These are phyloP conservation scores for Malurus leucopterus DNA, from an alignment of 2,797 vertebrate species.

Conservation along the genomic window DNA sequence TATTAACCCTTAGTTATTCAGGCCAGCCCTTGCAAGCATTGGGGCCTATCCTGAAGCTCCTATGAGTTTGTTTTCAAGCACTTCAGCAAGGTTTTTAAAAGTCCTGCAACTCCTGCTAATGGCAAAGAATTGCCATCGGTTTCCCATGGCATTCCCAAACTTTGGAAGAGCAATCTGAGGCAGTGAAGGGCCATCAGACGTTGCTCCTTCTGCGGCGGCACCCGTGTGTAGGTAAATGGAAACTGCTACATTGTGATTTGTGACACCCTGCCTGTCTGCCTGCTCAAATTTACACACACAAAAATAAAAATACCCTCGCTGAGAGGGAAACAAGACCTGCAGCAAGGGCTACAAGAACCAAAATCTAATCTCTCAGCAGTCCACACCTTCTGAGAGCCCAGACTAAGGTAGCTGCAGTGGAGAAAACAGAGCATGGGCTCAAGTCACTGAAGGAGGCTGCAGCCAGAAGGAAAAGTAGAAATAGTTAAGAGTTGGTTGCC, in stretches of 20 bases:
- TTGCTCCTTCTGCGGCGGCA: background rate
- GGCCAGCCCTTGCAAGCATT: background rate
- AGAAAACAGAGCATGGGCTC: background rate
- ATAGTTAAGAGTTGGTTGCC: background rate
- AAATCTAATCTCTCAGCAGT: background rate
- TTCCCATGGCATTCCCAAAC: background rate
- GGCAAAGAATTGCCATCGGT: background rate
- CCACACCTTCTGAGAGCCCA: background rate
- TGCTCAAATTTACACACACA: background rate
- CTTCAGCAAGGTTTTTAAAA: background rate
- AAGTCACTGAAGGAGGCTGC: background rate
- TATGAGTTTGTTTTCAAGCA: background rate
- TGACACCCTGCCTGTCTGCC: background rate
- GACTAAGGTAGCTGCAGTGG: background rate
- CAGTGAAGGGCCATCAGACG: background rate
- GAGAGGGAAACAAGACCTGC: background rate
- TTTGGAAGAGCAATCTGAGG: background rate
- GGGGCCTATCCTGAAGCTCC: background rate
- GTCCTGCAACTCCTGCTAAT: background rate
- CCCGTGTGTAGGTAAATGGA: background rate
- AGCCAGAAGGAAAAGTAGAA: background rate
- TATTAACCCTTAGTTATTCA: background rate
- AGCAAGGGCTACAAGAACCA: background rate
- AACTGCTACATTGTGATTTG: background rate
- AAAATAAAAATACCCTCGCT: background rate